Conservation (phyloP, 1,140 invertebrate genomes). For the Lamellibrachia luymesi region DNA sequence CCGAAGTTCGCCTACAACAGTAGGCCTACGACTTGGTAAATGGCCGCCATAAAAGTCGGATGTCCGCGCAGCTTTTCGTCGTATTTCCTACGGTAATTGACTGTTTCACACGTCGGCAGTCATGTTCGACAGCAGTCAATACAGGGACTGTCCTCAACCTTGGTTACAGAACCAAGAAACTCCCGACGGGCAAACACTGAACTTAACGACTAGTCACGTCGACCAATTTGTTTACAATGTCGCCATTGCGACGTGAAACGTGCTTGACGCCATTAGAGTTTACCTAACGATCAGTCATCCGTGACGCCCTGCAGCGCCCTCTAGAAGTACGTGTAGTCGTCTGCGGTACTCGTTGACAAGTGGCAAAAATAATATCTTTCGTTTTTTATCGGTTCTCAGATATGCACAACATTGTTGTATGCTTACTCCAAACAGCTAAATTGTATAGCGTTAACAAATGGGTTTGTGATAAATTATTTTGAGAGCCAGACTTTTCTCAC, state of each 20-base stretch:
- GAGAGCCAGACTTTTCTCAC: no score
- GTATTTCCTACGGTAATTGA: not conserved
- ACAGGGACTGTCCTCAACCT: not conserved
- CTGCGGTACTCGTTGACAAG: not conserved
- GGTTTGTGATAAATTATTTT: no score
- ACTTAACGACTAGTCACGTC: not conserved
- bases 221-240: not conserved
- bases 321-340: not conserved
- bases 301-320: not conserved
- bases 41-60: not conserved
- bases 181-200: not conserved
- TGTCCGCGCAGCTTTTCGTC: not conserved
- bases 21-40: not conserved
- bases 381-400: not conserved
- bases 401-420: no score
- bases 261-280: not conserved
- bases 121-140: not conserved
- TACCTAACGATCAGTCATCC: not conserved
- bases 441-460: no score
- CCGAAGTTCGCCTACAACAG: not conserved
- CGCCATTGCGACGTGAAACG: not conserved
- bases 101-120: not conserved
- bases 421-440: no score
- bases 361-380: not conserved
- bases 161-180: not conserved